These are phyloP conservation scores for Engraulis encrasicolus DNA, from an alignment of 2,113 vertebrate species.

Conservation along the genomic window DNA sequence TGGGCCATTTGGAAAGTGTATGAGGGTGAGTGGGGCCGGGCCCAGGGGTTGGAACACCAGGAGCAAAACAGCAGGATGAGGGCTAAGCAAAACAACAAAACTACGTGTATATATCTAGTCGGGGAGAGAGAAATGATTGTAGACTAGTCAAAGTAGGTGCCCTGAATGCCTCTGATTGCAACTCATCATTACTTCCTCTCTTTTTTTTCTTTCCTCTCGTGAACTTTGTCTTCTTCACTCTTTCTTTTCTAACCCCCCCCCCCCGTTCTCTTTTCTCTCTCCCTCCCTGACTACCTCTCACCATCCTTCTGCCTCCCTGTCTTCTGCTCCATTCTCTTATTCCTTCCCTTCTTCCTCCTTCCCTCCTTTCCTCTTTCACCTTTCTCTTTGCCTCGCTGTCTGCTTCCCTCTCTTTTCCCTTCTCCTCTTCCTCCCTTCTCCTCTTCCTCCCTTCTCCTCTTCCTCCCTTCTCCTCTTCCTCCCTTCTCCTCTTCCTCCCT, in stretches of 20 bases:
- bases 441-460: too few relatives aligned
- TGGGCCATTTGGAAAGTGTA: not conserved
- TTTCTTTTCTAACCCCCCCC: slow-evolving; percentile 32
- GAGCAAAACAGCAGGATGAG: not conserved
- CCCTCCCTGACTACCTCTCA: not conserved
- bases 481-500: too few relatives aligned
- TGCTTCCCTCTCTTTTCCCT: not conserved
- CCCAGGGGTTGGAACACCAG: not conserved
- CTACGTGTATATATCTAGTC: too few relatives aligned
- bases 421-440: not conserved
- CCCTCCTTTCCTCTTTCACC: too few relatives aligned
- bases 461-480: too few relatives aligned
- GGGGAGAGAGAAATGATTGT: not conserved
- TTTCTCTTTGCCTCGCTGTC: too few relatives aligned
- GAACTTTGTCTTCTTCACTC: not conserved
- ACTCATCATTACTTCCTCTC: not conserved
- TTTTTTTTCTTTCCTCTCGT: slow-evolving; percentile 19
- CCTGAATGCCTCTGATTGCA: not conserved
- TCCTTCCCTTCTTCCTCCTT: not conserved
- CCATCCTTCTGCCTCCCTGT: not conserved
- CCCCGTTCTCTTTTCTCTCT: not conserved
- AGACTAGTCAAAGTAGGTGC: too few relatives aligned
- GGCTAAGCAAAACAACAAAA: not conserved
- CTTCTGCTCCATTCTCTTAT: not conserved
- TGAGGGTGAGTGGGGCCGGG: not conserved